phyloP scores from a whole-genome alignment of 1,140 invertebrate genomes.

The Hylaeus anthracinus region DNA sequence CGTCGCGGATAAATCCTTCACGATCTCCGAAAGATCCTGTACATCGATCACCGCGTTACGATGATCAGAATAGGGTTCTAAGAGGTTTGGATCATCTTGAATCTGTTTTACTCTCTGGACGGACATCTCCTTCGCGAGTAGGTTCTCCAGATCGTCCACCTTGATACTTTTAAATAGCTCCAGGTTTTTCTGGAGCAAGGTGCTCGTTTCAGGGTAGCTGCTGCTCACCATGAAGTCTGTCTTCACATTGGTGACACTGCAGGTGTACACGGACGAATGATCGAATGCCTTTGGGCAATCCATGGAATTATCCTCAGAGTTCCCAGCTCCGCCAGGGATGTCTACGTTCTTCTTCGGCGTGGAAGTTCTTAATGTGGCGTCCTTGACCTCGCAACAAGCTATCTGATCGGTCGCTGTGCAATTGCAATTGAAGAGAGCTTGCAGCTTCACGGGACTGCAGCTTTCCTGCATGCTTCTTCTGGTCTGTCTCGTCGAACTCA shows the following conservation, averaged over 20 bases:
- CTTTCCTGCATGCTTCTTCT: neutral
- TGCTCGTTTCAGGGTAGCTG: neutral
- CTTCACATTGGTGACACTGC: neutral
- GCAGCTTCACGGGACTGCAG: neutral
- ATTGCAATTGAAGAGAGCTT: constrained; percentile 8
- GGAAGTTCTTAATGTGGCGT: neutral
- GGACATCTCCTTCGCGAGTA: neutral
- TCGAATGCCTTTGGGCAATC: neutral
- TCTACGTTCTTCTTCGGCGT: neutral
- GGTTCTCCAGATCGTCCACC: neutral
- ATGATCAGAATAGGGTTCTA: neutral
- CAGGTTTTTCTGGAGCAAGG: neutral
- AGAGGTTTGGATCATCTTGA: neutral
- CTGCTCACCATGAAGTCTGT: neutral
- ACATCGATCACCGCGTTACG: neutral
- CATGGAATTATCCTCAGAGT: neutral
- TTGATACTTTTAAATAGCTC: neutral
- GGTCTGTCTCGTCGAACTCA: too few species aligned
- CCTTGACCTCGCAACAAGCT: neutral
- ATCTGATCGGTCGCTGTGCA: neutral
- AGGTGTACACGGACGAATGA: neutral
- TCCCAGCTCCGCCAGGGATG: too few species aligned
- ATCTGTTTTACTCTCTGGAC: neutral
- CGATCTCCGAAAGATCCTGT: neutral
- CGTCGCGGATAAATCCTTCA: neutral